A percentile compares a stretch with the other conserved stretches of the same genome.
Conservation (phyloP, 2,113 vertebrate species). For the Oryzias woworae region DNA sequence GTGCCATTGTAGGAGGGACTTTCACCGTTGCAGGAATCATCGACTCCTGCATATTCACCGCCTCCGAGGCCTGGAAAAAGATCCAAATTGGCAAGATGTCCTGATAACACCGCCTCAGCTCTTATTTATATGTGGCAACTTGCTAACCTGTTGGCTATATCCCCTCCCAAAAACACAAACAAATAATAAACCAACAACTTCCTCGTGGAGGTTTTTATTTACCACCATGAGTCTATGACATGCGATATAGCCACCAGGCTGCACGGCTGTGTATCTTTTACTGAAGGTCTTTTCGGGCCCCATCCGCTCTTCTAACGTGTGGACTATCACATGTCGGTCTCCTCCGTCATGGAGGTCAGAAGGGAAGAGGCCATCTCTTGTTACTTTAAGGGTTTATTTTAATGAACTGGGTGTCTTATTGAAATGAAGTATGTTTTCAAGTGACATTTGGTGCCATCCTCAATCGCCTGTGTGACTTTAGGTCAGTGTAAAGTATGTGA, state of each 20-base stretch:
- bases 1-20: constrained; percentile 96
- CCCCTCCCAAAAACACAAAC: constrained; percentile 11
- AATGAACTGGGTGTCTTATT: constrained; percentile 16
- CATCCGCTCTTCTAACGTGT: constrained; percentile 32
- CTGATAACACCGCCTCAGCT: constrained; percentile 53
- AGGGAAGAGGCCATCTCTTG: constrained; percentile 27
- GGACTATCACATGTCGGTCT: constrained; percentile 51
- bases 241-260: constrained; percentile 59
- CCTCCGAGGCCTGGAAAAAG: constrained; percentile 99
- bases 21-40: constrained; percentile 98
- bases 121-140: constrained; percentile 59
- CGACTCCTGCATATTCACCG: constrained; percentile 98
- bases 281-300: constrained; percentile 36
- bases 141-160: constrained; percentile 60
- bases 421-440: no score
- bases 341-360: constrained; percentile 23
- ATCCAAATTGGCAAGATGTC: constrained; percentile 97
- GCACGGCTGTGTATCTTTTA: constrained; percentile 40
- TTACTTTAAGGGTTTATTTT: constrained; percentile 32
- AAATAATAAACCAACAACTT: constrained; percentile 8
- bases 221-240: constrained; percentile 26
- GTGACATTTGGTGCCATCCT: no score
- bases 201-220: constrained; percentile 26
- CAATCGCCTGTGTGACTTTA: no score
- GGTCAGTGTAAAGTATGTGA: no score